Base-by-base conservation (phyloP, 2,113 vertebrate genomes). In the Trematocara zebra region DNA sequence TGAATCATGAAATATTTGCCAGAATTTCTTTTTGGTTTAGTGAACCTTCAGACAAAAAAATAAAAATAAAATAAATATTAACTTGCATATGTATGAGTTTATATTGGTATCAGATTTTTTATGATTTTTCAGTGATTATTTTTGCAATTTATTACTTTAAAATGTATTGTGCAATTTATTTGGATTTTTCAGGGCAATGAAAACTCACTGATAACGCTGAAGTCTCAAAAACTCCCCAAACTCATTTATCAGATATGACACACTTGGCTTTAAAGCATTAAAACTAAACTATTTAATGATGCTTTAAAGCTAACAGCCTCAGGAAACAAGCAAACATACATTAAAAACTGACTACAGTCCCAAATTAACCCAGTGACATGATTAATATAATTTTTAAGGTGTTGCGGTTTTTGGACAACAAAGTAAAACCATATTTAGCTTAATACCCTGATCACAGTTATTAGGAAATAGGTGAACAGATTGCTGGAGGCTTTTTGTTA, bases 401-500 rank as follows among this genome's bases (percentile, higher is more conserved):
- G 28, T 40, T 87, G 20, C 8, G 0, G 37, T 17, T 53, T 28
- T 31, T 6, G 72, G 31, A 85, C 79, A 85, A 54, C 37, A 88
- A 82, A 78, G 44, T 35, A 59, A 51, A 37, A 23, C 52, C 28
- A 47, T 67, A 85, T 87, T 91, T 33, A 81, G 51, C 26, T 12
- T 10, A 53, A 83, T n/a, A 80, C 81, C 23, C 37, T 44, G 81
- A 89, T 90, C 83, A 78, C 37, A 87, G 80, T 87, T 90, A 86
- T 87, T 86, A 86, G 88, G 72, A 88, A 91, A 74, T 80, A 47
- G 83, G 80, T 83, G 86, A 89, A 83, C 18, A 87, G 69, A 88
- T 44, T 81, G 82, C 89, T 59, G 11, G 20, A 69, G 85, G 88
- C 80, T 85, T 90, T 88, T 82, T 82, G 56, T 89, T 54, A 74